Evolutionary conservation across 2,888 invertebrate species (phyloP).

Genomic region (Blastobasis adustella): DNA sequence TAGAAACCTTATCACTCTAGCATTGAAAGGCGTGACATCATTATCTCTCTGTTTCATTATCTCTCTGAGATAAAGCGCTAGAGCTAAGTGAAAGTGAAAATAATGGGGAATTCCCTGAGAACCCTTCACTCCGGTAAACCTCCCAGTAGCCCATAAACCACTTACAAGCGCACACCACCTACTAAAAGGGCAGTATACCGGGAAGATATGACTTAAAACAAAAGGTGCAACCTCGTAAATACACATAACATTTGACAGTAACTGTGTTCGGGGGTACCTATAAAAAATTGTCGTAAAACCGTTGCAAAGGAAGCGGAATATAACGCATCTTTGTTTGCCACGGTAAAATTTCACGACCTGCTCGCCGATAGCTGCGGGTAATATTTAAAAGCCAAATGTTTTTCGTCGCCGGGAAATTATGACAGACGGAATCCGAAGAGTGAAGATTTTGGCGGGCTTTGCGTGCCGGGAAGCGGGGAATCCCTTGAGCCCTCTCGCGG

Average conservation of each 20-base stretch:
- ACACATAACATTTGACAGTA: conserved; percentile 30
- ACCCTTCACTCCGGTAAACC: no score
- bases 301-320: conserved; percentile 16
- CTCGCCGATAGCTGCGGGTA: conserved; percentile 8
- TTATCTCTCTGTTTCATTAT: no score
- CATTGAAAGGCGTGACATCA: no score
- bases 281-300: conserved; percentile 38
- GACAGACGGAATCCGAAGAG: conserved; percentile 55
- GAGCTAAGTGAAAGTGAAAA: no score
- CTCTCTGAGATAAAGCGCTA: no score
- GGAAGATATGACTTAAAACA: conserved; percentile 25
- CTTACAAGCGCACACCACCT: no score
- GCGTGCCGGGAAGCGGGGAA: conserved; percentile 38
- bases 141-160: no score
- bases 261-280: conserved; percentile 20
- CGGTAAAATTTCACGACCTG: conserved; percentile 32
- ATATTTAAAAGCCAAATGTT: conserved; percentile 39
- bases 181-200: no score
- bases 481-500: conserved; percentile 54
- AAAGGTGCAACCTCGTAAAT: conserved; percentile 37
- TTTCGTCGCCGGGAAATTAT: conserved; percentile 43
- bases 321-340: conserved; percentile 18
- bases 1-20: no score
- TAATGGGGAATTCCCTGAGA: no score
- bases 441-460: conserved; percentile 51